A percentile compares a stretch with the other conserved stretches of the same genome.
Evolutionary conservation across 2,888 invertebrate genomes (phyloP).

Genomic region (Aporophyla nigra): DNA sequence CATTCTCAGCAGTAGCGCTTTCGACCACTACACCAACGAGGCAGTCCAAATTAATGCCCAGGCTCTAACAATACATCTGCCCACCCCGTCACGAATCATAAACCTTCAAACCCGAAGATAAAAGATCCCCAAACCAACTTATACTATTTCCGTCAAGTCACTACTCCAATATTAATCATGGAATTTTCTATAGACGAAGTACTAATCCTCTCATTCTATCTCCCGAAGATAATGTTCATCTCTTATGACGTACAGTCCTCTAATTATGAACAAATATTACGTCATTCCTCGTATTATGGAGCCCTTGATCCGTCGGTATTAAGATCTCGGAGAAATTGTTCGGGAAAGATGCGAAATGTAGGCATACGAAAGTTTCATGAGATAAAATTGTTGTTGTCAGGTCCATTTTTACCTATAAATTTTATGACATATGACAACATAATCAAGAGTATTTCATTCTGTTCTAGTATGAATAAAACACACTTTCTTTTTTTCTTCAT

Average conservation of each 20-base stretch:
- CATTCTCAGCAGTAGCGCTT: too few relatives aligned
- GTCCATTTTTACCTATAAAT: too few relatives aligned
- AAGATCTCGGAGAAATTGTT: slow-evolving; percentile 13
- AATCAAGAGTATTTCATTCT: too few relatives aligned
- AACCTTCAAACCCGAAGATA: slow-evolving; percentile 21
- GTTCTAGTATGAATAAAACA: too few relatives aligned
- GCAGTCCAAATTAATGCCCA: neutral
- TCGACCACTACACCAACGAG: neutral
- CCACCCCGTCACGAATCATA: slow-evolving; percentile 24
- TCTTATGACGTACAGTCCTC: slow-evolving; percentile 36
- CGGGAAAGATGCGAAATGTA: neutral
- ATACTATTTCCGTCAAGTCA: slow-evolving; percentile 46
- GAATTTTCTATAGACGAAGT: slow-evolving; percentile 42
- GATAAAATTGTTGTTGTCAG: neutral
- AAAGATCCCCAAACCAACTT: slow-evolving; percentile 28
- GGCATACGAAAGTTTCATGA: neutral
- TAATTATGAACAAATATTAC: slow-evolving; percentile 52
- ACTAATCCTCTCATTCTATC: slow-evolving; percentile 40
- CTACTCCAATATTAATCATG: slow-evolving; percentile 55
- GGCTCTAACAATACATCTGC: slow-evolving; percentile 18
- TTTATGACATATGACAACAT: too few relatives aligned
- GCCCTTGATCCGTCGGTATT: slow-evolving; percentile 33
- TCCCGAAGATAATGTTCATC: slow-evolving; percentile 46
- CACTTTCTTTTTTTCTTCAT: too few relatives aligned
- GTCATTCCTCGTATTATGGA: slow-evolving; percentile 12